phyloP scores from a whole-genome alignment of 2,888 invertebrate species.

The Priocnemis perturbator region DNA sequence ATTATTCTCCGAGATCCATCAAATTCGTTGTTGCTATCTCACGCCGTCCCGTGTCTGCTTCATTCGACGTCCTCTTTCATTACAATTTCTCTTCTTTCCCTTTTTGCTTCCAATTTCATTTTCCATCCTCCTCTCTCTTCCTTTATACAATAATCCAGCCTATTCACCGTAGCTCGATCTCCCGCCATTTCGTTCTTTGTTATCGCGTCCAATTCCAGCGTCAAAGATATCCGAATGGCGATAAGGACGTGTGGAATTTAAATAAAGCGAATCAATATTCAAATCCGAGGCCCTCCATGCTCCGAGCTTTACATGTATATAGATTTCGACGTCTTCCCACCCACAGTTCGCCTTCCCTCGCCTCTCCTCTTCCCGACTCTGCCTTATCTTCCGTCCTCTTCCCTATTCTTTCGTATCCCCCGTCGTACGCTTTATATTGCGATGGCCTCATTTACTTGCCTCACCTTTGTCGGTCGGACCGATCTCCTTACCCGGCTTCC shows the following conservation, averaged over 20 bases:
- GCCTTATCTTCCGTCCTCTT: slow-evolving; percentile 19
- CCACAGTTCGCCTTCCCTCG: slow-evolving; percentile 61
- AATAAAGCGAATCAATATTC: slow-evolving; percentile 76
- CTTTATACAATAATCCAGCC: slow-evolving; percentile 45
- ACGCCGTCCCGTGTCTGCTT: slow-evolving; percentile 1
- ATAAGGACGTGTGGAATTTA: slow-evolving; percentile 69
- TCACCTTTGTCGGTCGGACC: slow-evolving; percentile 59
- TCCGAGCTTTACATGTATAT: slow-evolving; percentile 13
- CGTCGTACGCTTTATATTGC: slow-evolving; percentile 37
- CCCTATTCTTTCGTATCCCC: slow-evolving; percentile 11
- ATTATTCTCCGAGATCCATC: not conserved
- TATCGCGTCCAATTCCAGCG: slow-evolving; percentile 74
- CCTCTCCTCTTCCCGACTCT: slow-evolving; percentile 15
- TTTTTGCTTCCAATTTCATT: slow-evolving; percentile 16
- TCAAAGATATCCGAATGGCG: slow-evolving; percentile 68
- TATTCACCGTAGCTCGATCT: slow-evolving; percentile 53
- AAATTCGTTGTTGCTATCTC: not conserved
- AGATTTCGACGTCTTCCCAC: slow-evolving; percentile 18
- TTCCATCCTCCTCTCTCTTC: slow-evolving; percentile 21
- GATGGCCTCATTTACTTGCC: slow-evolving; percentile 59
- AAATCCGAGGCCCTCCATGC: slow-evolving; percentile 65
- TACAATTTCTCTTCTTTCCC: no score
- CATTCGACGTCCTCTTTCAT: slow-evolving; percentile 32
- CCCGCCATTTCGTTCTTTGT: slow-evolving; percentile 68
- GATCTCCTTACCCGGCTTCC: slow-evolving; percentile 49